Conservation (phyloP, 2,113 vertebrate genomes). For the Egretta garzetta region DNA sequence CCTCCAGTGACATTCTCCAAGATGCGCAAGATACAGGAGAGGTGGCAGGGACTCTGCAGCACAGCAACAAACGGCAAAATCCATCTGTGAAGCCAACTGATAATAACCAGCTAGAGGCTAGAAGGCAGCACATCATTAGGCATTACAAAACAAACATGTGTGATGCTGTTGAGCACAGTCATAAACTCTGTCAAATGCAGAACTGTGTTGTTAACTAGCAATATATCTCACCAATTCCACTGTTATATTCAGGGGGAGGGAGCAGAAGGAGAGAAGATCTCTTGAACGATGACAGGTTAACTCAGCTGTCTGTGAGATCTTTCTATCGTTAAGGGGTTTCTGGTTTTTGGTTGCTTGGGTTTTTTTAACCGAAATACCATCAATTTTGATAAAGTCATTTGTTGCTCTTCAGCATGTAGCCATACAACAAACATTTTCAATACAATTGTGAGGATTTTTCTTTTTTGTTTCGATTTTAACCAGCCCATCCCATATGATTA, state of each 20-base stretch:
- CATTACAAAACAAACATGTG: background rate
- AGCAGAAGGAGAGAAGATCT: background rate
- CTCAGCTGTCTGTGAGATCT: background rate
- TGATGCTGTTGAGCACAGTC: background rate
- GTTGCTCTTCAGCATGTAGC: background rate
- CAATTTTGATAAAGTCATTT: background rate
- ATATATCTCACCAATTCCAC: background rate
- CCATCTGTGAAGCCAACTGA: background rate
- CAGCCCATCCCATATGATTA: background rate
- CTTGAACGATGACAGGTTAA: background rate
- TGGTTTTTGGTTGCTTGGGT: accelerated
- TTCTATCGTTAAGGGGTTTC: background rate
- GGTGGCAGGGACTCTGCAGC: background rate
- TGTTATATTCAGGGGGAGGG: background rate
- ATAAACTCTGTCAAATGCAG: background rate
- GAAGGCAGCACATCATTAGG: background rate
- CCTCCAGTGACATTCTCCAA: background rate
- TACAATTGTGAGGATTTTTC: background rate
- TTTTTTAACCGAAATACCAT: background rate
- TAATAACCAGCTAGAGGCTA: background rate
- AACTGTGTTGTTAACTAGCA: background rate
- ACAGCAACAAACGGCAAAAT: background rate
- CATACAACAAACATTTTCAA: background rate
- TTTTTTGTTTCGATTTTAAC: background rate
- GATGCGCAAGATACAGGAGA: background rate